These are phyloP conservation scores for Sebastolobus alascanus DNA, from an alignment of 2,797 vertebrate genomes.

Conservation along the genomic window DNA sequence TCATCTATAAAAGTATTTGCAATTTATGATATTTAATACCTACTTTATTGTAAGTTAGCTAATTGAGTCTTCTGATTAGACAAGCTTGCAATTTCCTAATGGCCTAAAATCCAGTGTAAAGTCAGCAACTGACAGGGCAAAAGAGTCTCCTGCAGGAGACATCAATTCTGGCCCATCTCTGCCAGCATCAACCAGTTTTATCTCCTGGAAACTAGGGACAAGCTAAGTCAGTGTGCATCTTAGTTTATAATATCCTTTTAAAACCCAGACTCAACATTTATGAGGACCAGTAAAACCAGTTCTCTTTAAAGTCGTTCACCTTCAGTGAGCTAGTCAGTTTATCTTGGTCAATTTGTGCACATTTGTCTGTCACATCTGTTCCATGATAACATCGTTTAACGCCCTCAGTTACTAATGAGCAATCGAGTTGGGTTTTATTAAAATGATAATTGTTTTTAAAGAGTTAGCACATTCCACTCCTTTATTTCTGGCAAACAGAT, in stretches of 20 bases:
- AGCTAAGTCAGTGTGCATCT: not conserved
- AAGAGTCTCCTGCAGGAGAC: not conserved
- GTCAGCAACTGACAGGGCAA: not conserved
- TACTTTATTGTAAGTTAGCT: not conserved
- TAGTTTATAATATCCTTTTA: not conserved
- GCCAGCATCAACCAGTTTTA: not conserved
- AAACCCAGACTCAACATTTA: not conserved
- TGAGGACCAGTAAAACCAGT: conserved; percentile 10
- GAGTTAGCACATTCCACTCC: not conserved
- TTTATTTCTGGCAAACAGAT: not conserved
- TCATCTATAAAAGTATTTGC: not conserved
- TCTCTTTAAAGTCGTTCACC: not conserved
- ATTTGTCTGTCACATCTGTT: not conserved
- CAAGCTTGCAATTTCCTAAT: not conserved
- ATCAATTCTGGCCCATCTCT: not conserved
- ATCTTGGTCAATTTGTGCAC: not conserved
- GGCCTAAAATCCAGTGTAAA: not conserved
- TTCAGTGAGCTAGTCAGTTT: not conserved
- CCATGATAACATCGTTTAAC: not conserved
- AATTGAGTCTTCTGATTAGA: not conserved
- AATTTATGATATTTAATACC: not conserved
- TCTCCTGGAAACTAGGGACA: not conserved
- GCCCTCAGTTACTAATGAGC: not conserved
- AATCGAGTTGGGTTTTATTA: not conserved
- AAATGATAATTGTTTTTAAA: not conserved